Conservation (phyloP, 2,888 invertebrate species). For the Argyra leucocephala region DNA sequence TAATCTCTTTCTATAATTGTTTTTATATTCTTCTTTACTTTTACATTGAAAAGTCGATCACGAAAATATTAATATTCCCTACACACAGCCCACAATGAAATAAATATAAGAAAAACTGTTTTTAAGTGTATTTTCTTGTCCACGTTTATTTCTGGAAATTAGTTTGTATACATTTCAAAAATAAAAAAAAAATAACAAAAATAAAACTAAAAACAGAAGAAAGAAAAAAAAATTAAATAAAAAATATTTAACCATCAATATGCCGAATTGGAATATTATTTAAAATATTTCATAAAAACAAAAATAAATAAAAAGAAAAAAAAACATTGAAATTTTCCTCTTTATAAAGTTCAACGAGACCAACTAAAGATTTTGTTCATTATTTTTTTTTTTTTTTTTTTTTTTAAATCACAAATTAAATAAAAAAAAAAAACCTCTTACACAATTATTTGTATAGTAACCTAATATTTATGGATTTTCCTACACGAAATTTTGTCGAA, state of each 20-base stretch:
- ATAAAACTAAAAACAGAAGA: background rate
- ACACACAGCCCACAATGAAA: too few relatives aligned
- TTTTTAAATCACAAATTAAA: background rate
- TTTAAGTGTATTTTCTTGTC: background rate
- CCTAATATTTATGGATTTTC: slow-evolving; percentile 6
- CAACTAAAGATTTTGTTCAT: background rate
- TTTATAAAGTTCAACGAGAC: background rate
- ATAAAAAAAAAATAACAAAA: background rate
- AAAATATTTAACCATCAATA: slow-evolving; percentile 1
- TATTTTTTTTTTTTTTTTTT: background rate
- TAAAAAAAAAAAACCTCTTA: background rate
- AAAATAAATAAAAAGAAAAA: background rate
- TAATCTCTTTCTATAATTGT: too few relatives aligned
- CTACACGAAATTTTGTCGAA: background rate
- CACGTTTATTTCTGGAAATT: slow-evolving; percentile 6
- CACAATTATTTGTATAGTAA: slow-evolving; percentile 6
- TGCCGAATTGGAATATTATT: background rate
- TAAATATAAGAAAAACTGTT: background rate
- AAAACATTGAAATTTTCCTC: slow-evolving; percentile 1
- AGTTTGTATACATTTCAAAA: slow-evolving; percentile 3
- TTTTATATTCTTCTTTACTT: too few relatives aligned
- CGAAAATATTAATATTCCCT: too few relatives aligned
- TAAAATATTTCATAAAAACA: background rate
- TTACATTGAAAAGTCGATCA: too few relatives aligned
- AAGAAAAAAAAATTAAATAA: background rate